These are phyloP conservation scores for Stomatorhinus ivindoensis DNA, from an alignment of 2,113 vertebrate species.

Conservation along the genomic window DNA sequence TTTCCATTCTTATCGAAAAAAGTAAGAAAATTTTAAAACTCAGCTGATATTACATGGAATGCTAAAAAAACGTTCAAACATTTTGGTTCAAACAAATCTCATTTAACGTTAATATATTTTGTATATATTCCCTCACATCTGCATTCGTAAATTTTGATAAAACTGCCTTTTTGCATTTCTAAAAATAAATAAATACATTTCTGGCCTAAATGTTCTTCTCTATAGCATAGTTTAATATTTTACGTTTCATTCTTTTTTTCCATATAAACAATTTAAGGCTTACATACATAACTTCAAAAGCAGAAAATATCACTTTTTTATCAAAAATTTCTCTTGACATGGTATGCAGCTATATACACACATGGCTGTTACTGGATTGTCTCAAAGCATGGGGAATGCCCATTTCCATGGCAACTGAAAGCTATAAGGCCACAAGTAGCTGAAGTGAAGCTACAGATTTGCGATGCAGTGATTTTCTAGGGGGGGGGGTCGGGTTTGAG, in stretches of 20 bases:
- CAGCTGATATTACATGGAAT: constrained; percentile 42
- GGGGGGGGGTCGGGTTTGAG: constrained; percentile 37
- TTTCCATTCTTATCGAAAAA: constrained; percentile 32
- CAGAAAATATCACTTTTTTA: constrained; percentile 40
- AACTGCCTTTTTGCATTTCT: constrained; percentile 63
- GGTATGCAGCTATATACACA: constrained; percentile 50
- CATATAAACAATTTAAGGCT: constrained; percentile 55
- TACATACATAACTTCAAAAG: constrained; percentile 33
- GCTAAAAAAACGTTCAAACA: constrained; percentile 45
- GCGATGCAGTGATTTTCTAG: constrained; percentile 40
- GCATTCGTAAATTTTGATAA: constrained; percentile 51
- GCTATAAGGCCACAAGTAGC: constrained; percentile 46
- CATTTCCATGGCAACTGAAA: constrained; percentile 56
- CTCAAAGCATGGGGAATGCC: constrained; percentile 53
- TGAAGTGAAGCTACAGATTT: constrained; percentile 36
- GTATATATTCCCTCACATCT: constrained; percentile 55
- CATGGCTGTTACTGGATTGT: constrained; percentile 45
- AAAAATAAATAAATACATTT: constrained; percentile 68
- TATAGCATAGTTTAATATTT: constrained; percentile 36
- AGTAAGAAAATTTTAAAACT: constrained; percentile 46
- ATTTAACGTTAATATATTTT: constrained; percentile 45
- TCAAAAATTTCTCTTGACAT: constrained; percentile 38
- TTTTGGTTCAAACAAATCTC: constrained; percentile 37
- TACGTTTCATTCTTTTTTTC: constrained; percentile 44
- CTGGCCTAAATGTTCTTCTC: constrained; percentile 59